A percentile compares a stretch with the other conserved stretches of the same genome.
phyloP scores from a whole-genome alignment of 2,888 invertebrate species.

The Drosophila emarginata region DNA sequence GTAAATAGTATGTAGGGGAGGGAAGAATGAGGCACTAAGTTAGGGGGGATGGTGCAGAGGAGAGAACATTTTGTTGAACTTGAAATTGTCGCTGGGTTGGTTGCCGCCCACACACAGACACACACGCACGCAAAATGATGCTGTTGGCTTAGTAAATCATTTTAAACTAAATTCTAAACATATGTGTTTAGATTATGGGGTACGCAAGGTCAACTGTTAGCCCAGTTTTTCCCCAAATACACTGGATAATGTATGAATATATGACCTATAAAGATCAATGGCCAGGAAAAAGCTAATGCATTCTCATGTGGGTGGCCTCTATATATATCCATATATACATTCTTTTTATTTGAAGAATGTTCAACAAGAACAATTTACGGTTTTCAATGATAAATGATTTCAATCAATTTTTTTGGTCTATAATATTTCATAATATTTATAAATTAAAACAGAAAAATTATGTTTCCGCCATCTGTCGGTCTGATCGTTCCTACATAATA shows the following conservation, averaged over 20 bases:
- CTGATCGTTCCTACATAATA: no score
- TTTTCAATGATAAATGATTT: no score
- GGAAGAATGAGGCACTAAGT: not conserved
- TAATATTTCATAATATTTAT: no score
- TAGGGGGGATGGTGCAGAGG: not conserved
- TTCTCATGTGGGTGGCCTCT: not conserved
- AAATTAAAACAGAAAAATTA: no score
- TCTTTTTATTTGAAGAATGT: no score
- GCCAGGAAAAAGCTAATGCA: not conserved
- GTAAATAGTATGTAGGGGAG: not conserved
- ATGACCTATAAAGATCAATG: slow-evolving; percentile 2
- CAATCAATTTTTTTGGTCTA: no score
- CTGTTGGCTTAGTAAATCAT: slow-evolving; percentile 6
- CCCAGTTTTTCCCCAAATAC: not conserved
- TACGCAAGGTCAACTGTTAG: slow-evolving; percentile 1
- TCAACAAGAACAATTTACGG: no score
- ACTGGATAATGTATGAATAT: not conserved
- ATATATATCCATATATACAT: no score
- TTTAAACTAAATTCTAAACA: not conserved
- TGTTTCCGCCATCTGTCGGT: no score
- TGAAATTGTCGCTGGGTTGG: slow-evolving; percentile 5
- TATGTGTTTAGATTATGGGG: slow-evolving; percentile 1
- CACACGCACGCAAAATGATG: not conserved
- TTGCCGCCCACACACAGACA: not conserved
- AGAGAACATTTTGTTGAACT: slow-evolving; percentile 1